Evolutionary conservation across 2,797 vertebrate species (phyloP).

Genomic region (Chromobotia macracanthus): DNA sequence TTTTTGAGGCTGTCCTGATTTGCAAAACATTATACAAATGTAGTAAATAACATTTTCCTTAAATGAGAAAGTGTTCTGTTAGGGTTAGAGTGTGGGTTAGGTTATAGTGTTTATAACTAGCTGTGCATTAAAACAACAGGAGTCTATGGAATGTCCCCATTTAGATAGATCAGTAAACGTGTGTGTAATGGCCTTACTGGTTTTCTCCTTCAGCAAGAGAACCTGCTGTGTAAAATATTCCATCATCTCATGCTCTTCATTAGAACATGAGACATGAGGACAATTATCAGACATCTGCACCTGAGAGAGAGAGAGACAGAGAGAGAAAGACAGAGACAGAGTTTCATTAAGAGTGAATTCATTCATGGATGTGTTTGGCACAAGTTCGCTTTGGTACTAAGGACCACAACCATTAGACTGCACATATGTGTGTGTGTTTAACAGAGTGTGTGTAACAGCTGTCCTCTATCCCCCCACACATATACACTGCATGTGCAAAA

Average conservation of each 20-base stretch:
- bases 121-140: neutral
- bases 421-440: conserved; percentile 1
- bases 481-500: neutral
- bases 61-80: too few relatives aligned
- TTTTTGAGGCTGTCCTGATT: too few relatives aligned
- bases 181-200: conserved; percentile 76
- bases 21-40: too few relatives aligned
- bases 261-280: conserved; percentile 74
- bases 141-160: too few relatives aligned
- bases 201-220: conserved; percentile 89
- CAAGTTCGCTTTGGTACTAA: neutral
- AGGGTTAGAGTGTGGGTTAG: too few relatives aligned
- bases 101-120: too few relatives aligned
- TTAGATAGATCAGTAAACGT: too few relatives aligned
- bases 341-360: neutral
- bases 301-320: conserved; percentile 28
- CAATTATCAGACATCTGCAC: conserved; percentile 30
- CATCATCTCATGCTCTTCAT: conserved; percentile 87
- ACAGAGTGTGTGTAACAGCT: conserved; percentile 13
- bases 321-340: conserved; percentile 1
- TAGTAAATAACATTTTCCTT: too few relatives aligned
- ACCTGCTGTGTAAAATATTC: conserved; percentile 90
- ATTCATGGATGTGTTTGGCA: neutral
- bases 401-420: neutral
- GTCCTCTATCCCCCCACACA: neutral